phyloP scores from a whole-genome alignment of 2,797 vertebrate genomes.

The Limnodromus scolopaceus region DNA sequence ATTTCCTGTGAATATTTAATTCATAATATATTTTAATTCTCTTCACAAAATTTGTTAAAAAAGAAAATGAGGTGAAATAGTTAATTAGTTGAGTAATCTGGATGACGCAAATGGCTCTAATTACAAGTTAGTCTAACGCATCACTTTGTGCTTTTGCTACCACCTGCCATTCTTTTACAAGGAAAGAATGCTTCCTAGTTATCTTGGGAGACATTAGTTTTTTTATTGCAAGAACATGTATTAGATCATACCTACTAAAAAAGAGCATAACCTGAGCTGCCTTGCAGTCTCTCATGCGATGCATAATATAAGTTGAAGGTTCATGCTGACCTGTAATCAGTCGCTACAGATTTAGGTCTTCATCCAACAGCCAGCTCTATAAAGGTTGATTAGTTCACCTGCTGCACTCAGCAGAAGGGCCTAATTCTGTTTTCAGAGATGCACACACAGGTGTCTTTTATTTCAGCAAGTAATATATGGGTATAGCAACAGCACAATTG shows the following conservation, averaged over 20 bases:
- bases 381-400: conserved; percentile 11
- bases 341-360: background rate
- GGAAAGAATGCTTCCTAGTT: background rate
- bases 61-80: background rate
- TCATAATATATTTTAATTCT: background rate
- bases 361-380: background rate
- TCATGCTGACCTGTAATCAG: conserved; percentile 24
- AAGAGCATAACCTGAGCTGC: background rate
- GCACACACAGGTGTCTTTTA: background rate
- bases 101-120: background rate
- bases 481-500: background rate
- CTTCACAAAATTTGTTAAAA: background rate
- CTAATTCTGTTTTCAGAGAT: background rate
- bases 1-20: background rate
- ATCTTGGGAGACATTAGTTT: background rate
- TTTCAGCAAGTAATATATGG: background rate
- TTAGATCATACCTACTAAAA: conserved; percentile 13
- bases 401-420: background rate
- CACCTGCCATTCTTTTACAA: background rate
- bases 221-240: conserved; percentile 12
- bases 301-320: background rate
- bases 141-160: background rate
- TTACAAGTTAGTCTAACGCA: background rate
- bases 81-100: background rate
- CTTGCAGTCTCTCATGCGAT: background rate